Conservation (phyloP, 2,797 vertebrate species). For the Spondyliosoma cantharus region DNA sequence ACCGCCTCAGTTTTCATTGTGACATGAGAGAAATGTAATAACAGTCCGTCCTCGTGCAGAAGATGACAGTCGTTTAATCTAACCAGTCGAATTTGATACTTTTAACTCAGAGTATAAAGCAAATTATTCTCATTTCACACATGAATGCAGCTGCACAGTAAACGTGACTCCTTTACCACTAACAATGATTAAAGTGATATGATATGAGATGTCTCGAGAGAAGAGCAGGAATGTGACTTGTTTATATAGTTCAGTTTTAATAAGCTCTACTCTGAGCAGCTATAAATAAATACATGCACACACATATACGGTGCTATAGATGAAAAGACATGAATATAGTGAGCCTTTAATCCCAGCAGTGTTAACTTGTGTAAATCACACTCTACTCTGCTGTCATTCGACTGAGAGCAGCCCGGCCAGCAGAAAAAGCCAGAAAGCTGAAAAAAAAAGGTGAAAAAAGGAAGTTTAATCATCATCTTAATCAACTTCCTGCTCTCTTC, state of each 20-base stretch:
- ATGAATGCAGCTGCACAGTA: conserved; percentile 17
- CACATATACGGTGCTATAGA: neutral
- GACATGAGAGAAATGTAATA: conserved; percentile 6
- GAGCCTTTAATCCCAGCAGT: neutral
- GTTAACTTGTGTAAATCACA: conserved; percentile 19
- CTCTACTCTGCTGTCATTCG: conserved; percentile 19
- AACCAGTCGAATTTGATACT: conserved; percentile 23
- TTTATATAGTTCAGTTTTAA: conserved; percentile 53
- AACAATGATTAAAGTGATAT: conserved; percentile 32
- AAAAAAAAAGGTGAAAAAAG: neutral
- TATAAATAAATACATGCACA: neutral
- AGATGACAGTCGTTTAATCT: neutral
- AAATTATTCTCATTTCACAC: conserved; percentile 43
- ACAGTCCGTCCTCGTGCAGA: neutral
- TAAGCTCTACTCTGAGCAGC: conserved; percentile 26
- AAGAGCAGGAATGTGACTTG: conserved; percentile 44
- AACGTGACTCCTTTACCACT: conserved; percentile 27
- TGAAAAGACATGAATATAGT: conserved; percentile 7
- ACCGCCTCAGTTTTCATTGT: conserved; percentile 6
- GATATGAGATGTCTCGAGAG: conserved; percentile 34
- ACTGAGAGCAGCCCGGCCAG: conserved; percentile 33
- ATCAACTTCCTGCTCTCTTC: conserved; percentile 38
- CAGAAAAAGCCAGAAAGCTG: conserved; percentile 19
- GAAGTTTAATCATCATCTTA: conserved; percentile 7
- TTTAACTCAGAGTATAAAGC: conserved; percentile 14